phyloP scores from a whole-genome alignment of 2,888 invertebrate species.

The Temnothorax ravouxi region DNA sequence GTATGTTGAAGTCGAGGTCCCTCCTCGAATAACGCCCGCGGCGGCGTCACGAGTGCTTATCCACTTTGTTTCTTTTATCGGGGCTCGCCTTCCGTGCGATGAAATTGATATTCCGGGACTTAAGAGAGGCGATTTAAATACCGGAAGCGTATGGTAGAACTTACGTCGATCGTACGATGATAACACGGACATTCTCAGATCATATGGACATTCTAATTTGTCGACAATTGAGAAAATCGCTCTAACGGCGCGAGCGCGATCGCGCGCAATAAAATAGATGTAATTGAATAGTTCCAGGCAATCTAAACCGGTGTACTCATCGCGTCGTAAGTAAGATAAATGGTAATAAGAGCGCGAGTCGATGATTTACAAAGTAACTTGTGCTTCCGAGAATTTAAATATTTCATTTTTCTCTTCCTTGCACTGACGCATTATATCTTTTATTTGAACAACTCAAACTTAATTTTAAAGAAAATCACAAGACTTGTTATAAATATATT shows the following conservation, averaged over 20 bases:
- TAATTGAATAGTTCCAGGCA: slow-evolving; percentile 40
- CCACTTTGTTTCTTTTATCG: slow-evolving; percentile 68
- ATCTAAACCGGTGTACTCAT: slow-evolving; percentile 9
- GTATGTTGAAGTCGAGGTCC: slow-evolving; percentile 8
- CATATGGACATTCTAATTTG: slow-evolving; percentile 47
- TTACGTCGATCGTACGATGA: slow-evolving; percentile 37
- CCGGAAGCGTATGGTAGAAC: slow-evolving; percentile 46
- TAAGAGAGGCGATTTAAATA: slow-evolving; percentile 55
- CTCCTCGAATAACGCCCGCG: slow-evolving; percentile 47
- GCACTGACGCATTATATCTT: background rate
- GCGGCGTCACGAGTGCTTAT: slow-evolving; percentile 70
- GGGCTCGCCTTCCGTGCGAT: slow-evolving; percentile 44
- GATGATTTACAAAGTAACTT: slow-evolving; percentile 13
- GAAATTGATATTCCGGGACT: slow-evolving; percentile 69
- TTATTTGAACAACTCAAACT: background rate
- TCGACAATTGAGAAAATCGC: slow-evolving; percentile 47
- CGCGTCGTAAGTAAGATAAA: slow-evolving; percentile 16
- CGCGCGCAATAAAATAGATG: slow-evolving; percentile 42
- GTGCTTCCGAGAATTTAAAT: background rate
- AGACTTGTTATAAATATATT: background rate
- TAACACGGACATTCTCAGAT: slow-evolving; percentile 36
- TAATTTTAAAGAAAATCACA: background rate
- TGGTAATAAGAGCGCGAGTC: background rate
- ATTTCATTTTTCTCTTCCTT: background rate
- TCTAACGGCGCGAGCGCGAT: slow-evolving; percentile 30